A percentile compares a stretch with the other conserved stretches of the same genome.
Conservation (phyloP, 2,113 vertebrate species). For the Myrmecobius fasciatus region DNA sequence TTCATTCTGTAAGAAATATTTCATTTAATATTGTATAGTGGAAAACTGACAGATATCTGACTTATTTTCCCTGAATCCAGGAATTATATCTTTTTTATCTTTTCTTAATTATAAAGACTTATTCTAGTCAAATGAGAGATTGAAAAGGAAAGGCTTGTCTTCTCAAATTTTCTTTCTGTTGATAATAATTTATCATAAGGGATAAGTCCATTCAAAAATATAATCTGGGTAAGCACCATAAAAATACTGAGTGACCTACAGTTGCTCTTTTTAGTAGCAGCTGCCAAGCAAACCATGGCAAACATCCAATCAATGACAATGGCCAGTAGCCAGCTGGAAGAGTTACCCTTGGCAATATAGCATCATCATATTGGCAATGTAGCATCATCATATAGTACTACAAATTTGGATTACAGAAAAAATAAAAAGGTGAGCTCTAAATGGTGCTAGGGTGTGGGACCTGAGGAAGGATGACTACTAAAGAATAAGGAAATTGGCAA, state of each 20-base stretch:
- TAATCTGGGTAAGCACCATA: slow-evolving; percentile 63
- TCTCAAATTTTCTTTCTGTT: not conserved
- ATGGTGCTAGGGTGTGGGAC: slow-evolving; percentile 27
- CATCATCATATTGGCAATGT: slow-evolving; percentile 57
- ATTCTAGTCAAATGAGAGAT: slow-evolving; percentile 13
- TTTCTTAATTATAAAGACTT: slow-evolving; percentile 28
- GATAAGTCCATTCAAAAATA: slow-evolving; percentile 62
- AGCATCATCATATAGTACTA: slow-evolving; percentile 17
- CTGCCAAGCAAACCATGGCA: slow-evolving; percentile 63
- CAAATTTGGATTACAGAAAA: not conserved
- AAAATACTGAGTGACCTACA: slow-evolving; percentile 42
- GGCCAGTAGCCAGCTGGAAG: slow-evolving; percentile 68
- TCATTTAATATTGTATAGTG: not conserved
- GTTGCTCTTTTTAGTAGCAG: slow-evolving; percentile 9
- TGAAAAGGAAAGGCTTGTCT: not conserved
- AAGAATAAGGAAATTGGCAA: slow-evolving; percentile 38
- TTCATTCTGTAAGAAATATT: not conserved
- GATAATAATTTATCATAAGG: not conserved
- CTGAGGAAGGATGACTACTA: slow-evolving; percentile 62
- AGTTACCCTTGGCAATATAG: slow-evolving; percentile 68
- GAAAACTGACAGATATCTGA: not conserved
- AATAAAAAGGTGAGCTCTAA: not conserved
- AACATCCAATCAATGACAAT: slow-evolving; percentile 61
- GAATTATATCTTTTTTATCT: not conserved
- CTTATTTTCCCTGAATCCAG: slow-evolving; percentile 20